Conservation (phyloP, 2,113 vertebrate species). For the Columba janthina region DNA sequence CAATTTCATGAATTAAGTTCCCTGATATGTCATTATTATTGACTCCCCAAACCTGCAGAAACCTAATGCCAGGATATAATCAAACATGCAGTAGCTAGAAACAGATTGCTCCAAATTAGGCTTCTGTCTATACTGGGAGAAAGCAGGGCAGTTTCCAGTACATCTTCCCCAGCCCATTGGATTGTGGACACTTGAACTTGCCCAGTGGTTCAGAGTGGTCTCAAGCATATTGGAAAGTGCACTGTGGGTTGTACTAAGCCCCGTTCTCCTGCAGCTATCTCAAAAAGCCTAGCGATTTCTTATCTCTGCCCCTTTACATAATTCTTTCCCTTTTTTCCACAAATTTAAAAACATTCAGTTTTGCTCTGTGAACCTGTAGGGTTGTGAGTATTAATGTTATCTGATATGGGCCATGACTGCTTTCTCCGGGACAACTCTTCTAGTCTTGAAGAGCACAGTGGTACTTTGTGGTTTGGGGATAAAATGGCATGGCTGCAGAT, state of each 20-base stretch:
- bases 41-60: background rate
- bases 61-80: background rate
- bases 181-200: background rate
- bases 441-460: background rate
- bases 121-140: background rate
- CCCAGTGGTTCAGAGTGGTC: background rate
- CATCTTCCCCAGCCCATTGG: background rate
- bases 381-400: background rate
- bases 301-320: background rate
- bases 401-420: background rate
- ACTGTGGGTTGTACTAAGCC: background rate
- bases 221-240: background rate
- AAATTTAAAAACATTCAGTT: background rate
- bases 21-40: background rate
- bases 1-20: background rate
- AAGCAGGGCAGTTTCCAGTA: background rate
- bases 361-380: background rate
- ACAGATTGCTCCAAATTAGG: background rate
- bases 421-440: background rate
- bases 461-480: background rate
- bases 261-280: background rate
- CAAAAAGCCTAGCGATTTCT: background rate
- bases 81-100: background rate
- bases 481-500: background rate
- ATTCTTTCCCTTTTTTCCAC: background rate